phyloP scores from a whole-genome alignment of 53 echinoderm and acorn worm genomes.

The Actinopyga echinites region DNA sequence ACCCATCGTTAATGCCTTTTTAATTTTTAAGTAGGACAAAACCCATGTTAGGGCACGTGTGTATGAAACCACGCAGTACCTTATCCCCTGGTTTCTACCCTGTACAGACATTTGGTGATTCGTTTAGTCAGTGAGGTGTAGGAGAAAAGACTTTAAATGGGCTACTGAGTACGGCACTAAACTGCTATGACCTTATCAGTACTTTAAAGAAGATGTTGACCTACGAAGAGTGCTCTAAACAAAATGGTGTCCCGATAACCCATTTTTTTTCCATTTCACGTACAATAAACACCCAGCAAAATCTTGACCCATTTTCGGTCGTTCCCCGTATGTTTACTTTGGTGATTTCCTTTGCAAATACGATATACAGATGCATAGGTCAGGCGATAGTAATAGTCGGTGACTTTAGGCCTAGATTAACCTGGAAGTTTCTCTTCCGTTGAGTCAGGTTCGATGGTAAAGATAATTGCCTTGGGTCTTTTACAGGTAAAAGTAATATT shows the following conservation, averaged over 20 bases:
- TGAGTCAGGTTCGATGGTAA: neutral
- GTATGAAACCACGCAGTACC: too few species aligned
- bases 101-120: too few species aligned
- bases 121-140: too few species aligned
- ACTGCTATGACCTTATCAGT: slow-evolving; percentile 17
- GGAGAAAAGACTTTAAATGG: too few species aligned
- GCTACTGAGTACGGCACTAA: neutral
- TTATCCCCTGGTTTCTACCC: too few species aligned
- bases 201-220: neutral
- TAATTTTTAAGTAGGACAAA: too few species aligned
- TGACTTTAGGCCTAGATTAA: slow-evolving; percentile 31
- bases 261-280: slow-evolving; percentile 7
- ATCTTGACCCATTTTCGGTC: slow-evolving; percentile 23
- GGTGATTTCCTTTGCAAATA: slow-evolving; percentile 29
- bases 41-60: too few species aligned
- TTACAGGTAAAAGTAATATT: slow-evolving; percentile 16
- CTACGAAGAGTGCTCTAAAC: neutral
- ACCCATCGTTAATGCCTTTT: too few species aligned
- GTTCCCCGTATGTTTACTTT: slow-evolving; percentile 4
- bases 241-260: slow-evolving; percentile 11
- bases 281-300: neutral
- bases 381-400: neutral
- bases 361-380: neutral
- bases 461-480: slow-evolving; percentile 12
- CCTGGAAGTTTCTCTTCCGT: neutral